Evolutionary conservation across 2,888 invertebrate genomes (phyloP), one percentile per base, ranked within the genome.

Genomic region (Tipula confusa): DNA sequence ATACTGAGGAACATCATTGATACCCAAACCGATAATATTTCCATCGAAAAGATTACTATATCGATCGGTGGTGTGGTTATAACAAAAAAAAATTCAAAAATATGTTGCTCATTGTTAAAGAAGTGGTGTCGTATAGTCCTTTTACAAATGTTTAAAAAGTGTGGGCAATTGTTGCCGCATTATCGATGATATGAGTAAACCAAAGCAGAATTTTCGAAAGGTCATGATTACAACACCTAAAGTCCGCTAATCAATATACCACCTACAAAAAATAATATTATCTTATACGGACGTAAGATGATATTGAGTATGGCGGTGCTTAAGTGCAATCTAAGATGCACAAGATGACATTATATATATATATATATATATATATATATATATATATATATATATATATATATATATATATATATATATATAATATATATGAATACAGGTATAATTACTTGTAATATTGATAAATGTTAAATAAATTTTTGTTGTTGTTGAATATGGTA

Each of bases 391-490:
- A n/a, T n/a, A n/a, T n/a, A n/a, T n/a, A n/a, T n/a, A n/a, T n/a
- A n/a, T n/a, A n/a, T n/a, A n/a, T n/a, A n/a, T n/a, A n/a, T n/a
- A n/a, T n/a, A n/a, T n/a, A n/a, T n/a, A n/a, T n/a, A n/a, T n/a
- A n/a, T n/a, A n/a, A n/a, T n/a, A n/a, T n/a, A n/a, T 64, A 64
- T 64, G 24, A 64, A 64, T 64, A 24, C 64, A 64, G 24, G 15
- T 24, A 64, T 64, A 64, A 64, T 64, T 64, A 64, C 64, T 64
- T 64, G 64, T 64, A 64, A 64, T 64, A 24, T 64, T 64, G 64
- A 64, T 64, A 64, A 64, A 64, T 64, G 64, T 64, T 64, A 64
- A 64, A 64, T 64, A 3, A 11, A 18, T 64, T 33, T 6, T 64
- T 64, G 24, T 64, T 64, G 9, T 18, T 64, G 64, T 38, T 64